Conservation (phyloP, 92 coral and sea anemone genomes). For the Phenganax subtilis region DNA sequence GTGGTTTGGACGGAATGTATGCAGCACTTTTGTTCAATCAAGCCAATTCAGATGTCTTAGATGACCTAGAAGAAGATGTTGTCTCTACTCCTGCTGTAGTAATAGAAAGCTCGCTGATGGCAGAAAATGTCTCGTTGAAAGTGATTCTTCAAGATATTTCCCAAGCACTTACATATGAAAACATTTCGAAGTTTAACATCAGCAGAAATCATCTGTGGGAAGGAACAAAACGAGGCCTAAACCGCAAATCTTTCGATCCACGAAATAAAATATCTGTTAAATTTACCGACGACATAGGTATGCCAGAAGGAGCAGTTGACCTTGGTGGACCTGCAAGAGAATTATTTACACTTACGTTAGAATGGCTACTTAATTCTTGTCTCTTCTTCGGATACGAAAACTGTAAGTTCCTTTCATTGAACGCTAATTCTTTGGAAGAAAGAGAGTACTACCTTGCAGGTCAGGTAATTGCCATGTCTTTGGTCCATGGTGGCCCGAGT, state of each 20-base stretch:
- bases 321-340: constrained; percentile 43
- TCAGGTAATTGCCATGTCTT: constrained; percentile 48
- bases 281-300: constrained; percentile 40
- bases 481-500: constrained; percentile 43
- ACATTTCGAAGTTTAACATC: constrained; percentile 38
- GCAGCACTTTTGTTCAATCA: constrained; percentile 40
- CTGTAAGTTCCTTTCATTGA: constrained; percentile 31
- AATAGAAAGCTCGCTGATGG: not conserved
- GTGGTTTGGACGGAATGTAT: constrained; percentile 33
- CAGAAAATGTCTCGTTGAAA: constrained; percentile 35
- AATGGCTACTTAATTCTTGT: constrained; percentile 24
- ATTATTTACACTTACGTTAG: constrained; percentile 26
- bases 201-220: constrained; percentile 48
- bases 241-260: constrained; percentile 40
- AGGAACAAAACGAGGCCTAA: constrained; percentile 45
- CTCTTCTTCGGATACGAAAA: constrained; percentile 24
- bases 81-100: constrained; percentile 15
- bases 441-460: constrained; percentile 46
- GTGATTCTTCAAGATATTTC: constrained; percentile 40
- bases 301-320: constrained; percentile 33
- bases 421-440: constrained; percentile 23
- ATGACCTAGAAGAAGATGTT: constrained; percentile 27
- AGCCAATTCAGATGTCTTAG: constrained; percentile 37
- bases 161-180: constrained; percentile 21
- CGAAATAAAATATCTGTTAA: constrained; percentile 35